Percentiles rank a stretch among this genome's conserved stretches.
phyloP scores from a whole-genome alignment of 2,797 vertebrate species.

The Enteromius radiatus region DNA sequence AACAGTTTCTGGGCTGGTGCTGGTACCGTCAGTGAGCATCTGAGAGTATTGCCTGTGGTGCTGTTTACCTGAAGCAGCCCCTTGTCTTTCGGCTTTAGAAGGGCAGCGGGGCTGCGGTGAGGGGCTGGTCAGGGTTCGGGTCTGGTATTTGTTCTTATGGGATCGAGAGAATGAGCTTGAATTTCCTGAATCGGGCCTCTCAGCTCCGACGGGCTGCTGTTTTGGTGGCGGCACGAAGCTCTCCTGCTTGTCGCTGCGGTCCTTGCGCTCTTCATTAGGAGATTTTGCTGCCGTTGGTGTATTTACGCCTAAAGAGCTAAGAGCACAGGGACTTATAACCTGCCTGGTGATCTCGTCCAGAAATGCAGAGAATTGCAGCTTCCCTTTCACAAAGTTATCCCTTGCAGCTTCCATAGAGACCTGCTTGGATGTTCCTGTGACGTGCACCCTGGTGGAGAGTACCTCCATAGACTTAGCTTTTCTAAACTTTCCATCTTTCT shows the following conservation, averaged over 20 bases:
- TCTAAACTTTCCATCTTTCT: constrained; percentile 66
- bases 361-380: constrained; percentile 84
- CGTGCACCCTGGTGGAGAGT: constrained; percentile 71
- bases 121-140: constrained; percentile 56
- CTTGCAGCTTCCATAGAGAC: constrained; percentile 58
- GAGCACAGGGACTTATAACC: constrained; percentile 80
- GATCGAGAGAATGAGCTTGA: constrained; percentile 31
- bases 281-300: constrained; percentile 34
- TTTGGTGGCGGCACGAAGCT: constrained; percentile 47
- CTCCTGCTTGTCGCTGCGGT: constrained; percentile 48
- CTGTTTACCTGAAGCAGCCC: constrained; percentile 60
- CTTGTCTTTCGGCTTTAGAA: constrained; percentile 61
- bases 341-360: constrained; percentile 85
- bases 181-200: constrained; percentile 54
- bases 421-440: constrained; percentile 52
- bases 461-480: constrained; percentile 84
- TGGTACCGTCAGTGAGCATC: constrained; percentile 69
- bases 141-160: constrained; percentile 63
- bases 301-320: constrained; percentile 75
- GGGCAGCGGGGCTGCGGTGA: constrained; percentile 52
- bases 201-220: constrained; percentile 51
- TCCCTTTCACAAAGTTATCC: constrained; percentile 74
- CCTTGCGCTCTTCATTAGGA: constrained; percentile 16
- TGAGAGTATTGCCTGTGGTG: constrained; percentile 53
- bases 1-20: constrained; percentile 73